Evolutionary conservation across 2,888 invertebrate species (phyloP).

Genomic region (Cheilosia vernalis): DNA sequence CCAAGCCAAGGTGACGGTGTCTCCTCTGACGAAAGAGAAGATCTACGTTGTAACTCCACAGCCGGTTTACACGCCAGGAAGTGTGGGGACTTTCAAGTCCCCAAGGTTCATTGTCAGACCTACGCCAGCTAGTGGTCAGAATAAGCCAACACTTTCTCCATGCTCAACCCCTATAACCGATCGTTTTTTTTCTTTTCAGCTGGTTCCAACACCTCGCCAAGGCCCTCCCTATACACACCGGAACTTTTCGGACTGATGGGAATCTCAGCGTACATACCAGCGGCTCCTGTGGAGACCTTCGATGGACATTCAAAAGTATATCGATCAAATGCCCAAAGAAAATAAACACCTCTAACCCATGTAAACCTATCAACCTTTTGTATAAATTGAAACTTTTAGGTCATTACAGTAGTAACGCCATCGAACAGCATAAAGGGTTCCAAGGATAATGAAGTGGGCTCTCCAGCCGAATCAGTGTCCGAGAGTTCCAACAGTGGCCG

Average conservation of each 20-base stretch:
- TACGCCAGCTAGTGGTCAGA: constrained; percentile 83
- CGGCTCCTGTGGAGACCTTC: constrained; percentile 85
- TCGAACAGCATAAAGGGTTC: constrained; percentile 68
- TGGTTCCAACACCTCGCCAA: constrained; percentile 63
- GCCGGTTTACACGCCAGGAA: constrained; percentile 81
- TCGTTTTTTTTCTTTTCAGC: constrained; percentile 59
- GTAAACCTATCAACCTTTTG: constrained; percentile 30
- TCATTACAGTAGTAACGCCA: constrained; percentile 80
- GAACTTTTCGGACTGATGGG: constrained; percentile 85
- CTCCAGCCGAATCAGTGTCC: constrained; percentile 18
- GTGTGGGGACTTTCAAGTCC: constrained; percentile 78
- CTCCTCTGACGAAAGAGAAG: constrained; percentile 91
- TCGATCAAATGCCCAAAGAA: constrained; percentile 76
- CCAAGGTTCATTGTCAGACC: constrained; percentile 86
- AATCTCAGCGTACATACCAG: constrained; percentile 84
- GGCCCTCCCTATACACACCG: constrained; percentile 78
- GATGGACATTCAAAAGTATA: constrained; percentile 88
- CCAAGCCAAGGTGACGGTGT: constrained; percentile 88
- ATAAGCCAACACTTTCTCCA: not conserved
- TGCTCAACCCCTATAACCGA: constrained; percentile 17
- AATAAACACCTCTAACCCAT: constrained; percentile 51
- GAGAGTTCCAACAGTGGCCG: constrained; percentile 39
- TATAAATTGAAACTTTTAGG: constrained; percentile 76
- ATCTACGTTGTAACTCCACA: constrained; percentile 93
- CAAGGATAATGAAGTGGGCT: constrained; percentile 39